These are phyloP conservation scores for Acrocyrtus sp. DNA, from an alignment of 2,888 invertebrate species.

Conservation along the genomic window DNA sequence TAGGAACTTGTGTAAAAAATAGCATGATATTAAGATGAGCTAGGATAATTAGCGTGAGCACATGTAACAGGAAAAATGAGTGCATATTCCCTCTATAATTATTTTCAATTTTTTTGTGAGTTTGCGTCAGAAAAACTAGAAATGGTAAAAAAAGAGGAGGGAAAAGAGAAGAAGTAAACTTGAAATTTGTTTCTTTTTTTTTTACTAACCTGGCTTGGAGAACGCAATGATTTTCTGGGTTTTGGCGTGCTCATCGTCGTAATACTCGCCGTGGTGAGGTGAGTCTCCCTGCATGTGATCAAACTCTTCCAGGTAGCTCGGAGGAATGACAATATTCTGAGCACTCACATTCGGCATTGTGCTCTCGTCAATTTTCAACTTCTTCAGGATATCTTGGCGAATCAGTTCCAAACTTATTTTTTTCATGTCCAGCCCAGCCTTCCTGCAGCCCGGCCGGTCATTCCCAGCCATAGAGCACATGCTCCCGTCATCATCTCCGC, in stretches of 20 bases:
- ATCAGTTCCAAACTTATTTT: slow-evolving; percentile 59
- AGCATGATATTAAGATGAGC: no score
- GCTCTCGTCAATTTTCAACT: slow-evolving; percentile 61
- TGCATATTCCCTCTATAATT: slow-evolving; percentile 5
- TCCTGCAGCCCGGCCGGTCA: slow-evolving; percentile 38
- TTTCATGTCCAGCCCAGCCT: slow-evolving; percentile 57
- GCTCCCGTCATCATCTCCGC: slow-evolving; percentile 38
- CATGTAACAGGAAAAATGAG: slow-evolving; percentile 19
- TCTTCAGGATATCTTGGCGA: slow-evolving; percentile 60
- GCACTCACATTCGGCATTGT: slow-evolving; percentile 59
- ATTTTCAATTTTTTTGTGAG: no score
- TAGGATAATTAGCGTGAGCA: no score
- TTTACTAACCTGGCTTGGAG: slow-evolving; percentile 62
- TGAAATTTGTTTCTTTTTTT: no score
- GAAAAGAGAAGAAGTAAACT: no score
- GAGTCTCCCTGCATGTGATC: slow-evolving; percentile 60
- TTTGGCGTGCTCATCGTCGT: slow-evolving; percentile 62
- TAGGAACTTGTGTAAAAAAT: no score
- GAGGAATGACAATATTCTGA: slow-evolving; percentile 56
- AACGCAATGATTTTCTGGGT: slow-evolving; percentile 63
- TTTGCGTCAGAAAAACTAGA: background rate
- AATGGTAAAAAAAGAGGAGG: no score
- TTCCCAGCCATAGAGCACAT: slow-evolving; percentile 28
- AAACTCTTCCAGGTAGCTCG: slow-evolving; percentile 56
- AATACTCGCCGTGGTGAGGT: slow-evolving; percentile 53